Evolutionary conservation across 1,140 invertebrate species (phyloP).

Genomic region (Drosophila fuyamai): DNA sequence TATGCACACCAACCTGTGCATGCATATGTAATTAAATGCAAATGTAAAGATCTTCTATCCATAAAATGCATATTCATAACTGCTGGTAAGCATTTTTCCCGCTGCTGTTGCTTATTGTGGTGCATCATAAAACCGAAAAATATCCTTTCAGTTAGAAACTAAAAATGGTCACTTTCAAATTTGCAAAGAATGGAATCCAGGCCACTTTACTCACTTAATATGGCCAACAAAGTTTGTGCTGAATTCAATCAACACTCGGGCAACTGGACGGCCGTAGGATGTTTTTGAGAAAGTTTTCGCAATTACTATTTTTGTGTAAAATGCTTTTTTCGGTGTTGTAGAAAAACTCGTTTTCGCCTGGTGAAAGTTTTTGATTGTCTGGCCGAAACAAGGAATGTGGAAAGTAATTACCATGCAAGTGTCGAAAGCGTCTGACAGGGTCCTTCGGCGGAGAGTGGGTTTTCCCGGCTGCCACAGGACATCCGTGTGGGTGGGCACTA

Average conservation of each 20-base stretch:
- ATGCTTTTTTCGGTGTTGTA: constrained; percentile 26
- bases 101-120: background rate
- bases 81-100: constrained; percentile 17
- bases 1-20: background rate
- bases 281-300: constrained; percentile 41
- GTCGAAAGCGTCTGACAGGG: constrained; percentile 41
- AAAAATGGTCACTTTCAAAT: background rate
- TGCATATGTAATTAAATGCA: background rate
- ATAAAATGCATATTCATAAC: constrained; percentile 43
- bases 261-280: constrained; percentile 18
- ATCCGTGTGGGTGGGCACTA: constrained; percentile 3
- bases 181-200: background rate
- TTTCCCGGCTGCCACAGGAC: constrained; percentile 12
- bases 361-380: constrained; percentile 56
- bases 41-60: constrained; percentile 13
- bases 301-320: constrained; percentile 49
- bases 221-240: constrained; percentile 31
- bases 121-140: constrained; percentile 5
- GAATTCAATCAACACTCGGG: constrained; percentile 50
- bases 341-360: constrained; percentile 39
- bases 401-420: constrained; percentile 62
- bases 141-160: background rate
- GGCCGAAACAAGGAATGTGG: constrained; percentile 28
- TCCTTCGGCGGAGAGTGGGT: background rate
- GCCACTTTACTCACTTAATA: constrained; percentile 41